Evolutionary conservation across 1,140 invertebrate species (phyloP).

Genomic region (Formica selysi): DNA sequence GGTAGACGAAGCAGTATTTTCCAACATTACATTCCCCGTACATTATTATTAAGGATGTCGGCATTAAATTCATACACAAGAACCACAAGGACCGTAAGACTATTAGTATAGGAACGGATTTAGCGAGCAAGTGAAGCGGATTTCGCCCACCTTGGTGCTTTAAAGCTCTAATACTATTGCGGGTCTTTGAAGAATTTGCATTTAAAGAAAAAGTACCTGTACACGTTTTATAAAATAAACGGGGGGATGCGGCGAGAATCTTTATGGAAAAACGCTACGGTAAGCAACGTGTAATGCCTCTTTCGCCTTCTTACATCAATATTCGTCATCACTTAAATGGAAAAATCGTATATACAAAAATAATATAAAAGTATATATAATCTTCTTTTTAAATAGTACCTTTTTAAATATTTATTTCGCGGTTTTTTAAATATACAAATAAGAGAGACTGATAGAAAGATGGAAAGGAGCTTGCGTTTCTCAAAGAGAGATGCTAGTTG

Average conservation of each 20-base stretch:
- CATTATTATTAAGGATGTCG: constrained; percentile 45
- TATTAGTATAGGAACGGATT: constrained; percentile 44
- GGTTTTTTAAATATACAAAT: too few relatives aligned
- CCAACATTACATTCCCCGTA: not conserved
- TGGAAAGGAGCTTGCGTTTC: not conserved
- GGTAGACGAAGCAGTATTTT: constrained; percentile 1
- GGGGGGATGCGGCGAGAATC: not conserved
- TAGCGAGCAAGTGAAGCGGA: constrained; percentile 18
- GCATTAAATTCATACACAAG: constrained; percentile 45
- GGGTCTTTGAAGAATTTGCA: constrained; percentile 22
- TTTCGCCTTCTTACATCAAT: too few relatives aligned
- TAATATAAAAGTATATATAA: not conserved
- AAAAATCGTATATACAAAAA: not conserved
- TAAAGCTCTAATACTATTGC: constrained; percentile 21
- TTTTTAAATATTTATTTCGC: not conserved
- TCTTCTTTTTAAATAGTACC: not conserved
- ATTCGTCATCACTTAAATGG: too few relatives aligned
- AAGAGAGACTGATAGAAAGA: not conserved
- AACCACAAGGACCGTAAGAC: constrained; percentile 34
- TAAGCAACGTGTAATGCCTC: not conserved
- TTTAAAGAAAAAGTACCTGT: constrained; percentile 5
- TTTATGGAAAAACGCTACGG: constrained; percentile 11
- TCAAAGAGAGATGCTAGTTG: not conserved
- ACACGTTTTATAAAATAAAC: constrained; percentile 21
- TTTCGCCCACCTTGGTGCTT: constrained; percentile 15